phyloP scores from a whole-genome alignment of 2,113 vertebrate species.

The Zosterops lateralis region DNA sequence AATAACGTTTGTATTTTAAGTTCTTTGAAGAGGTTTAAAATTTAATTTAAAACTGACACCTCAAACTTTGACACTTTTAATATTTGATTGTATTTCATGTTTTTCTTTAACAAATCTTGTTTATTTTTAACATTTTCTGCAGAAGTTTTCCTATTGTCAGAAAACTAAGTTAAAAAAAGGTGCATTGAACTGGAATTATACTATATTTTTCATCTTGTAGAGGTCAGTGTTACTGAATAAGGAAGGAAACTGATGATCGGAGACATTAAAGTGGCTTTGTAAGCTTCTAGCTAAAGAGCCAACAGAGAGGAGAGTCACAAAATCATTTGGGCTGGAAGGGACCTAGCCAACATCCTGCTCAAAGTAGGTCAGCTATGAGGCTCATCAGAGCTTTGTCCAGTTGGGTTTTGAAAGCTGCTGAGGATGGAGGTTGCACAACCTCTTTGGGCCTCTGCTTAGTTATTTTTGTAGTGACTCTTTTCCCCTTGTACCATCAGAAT shows the following conservation, averaged over 20 bases:
- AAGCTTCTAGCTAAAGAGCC: background rate
- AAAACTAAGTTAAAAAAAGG: background rate
- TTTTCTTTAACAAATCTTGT: background rate
- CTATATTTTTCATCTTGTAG: fast-evolving
- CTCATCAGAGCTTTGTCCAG: background rate
- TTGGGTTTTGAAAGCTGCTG: background rate
- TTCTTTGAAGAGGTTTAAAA: background rate
- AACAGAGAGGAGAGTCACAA: background rate
- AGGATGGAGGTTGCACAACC: background rate
- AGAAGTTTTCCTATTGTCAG: background rate
- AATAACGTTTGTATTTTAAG: background rate
- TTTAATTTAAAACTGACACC: background rate
- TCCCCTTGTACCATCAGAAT: fast-evolving
- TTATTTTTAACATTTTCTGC: background rate
- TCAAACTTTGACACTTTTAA: fast-evolving
- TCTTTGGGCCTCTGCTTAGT: background rate
- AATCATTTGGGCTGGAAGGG: background rate
- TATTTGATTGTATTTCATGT: background rate
- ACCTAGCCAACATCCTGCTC: background rate
- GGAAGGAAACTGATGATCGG: background rate
- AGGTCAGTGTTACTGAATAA: background rate
- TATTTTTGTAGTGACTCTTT: background rate
- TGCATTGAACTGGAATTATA: background rate
- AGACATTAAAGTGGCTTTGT: background rate
- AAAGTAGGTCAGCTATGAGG: background rate